Evolutionary conservation across 2,113 vertebrate species (phyloP).

Genomic region (Leuciscus idus): DNA sequence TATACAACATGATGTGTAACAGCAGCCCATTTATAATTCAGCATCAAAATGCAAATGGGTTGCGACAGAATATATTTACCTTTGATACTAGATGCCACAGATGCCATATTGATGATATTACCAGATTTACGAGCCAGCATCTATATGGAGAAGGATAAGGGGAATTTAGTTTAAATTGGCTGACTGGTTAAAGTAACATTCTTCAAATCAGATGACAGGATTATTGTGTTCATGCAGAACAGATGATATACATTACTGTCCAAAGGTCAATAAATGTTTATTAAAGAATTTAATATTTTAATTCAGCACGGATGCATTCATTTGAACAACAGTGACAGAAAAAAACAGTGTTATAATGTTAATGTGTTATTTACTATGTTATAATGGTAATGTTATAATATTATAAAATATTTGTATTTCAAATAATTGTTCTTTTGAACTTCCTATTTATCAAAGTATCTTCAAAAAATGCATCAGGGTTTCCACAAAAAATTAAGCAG

Average conservation of each 20-base stretch:
- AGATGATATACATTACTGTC: not conserved
- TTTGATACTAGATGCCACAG: slow-evolving; percentile 95
- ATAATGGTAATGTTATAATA: not conserved
- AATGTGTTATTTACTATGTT: too few species aligned
- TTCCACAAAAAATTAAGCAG: too few species aligned
- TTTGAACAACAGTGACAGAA: not conserved
- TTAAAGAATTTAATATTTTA: not conserved
- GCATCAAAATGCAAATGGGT: not conserved
- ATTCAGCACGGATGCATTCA: not conserved
- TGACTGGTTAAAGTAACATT: not conserved
- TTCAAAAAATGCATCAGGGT: not conserved
- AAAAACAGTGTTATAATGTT: too few species aligned
- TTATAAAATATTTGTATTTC: not conserved
- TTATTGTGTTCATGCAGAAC: not conserved
- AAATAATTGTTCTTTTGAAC: not conserved
- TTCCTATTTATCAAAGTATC: not conserved
- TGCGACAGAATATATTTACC: slow-evolving; percentile 69
- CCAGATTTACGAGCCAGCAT: slow-evolving; percentile 91
- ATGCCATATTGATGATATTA: slow-evolving; percentile 97
- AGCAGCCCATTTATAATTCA: not conserved
- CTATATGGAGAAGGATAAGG: slow-evolving; percentile 66
- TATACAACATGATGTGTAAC: slow-evolving; percentile 35
- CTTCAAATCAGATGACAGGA: not conserved
- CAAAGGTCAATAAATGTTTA: too few species aligned
- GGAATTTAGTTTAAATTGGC: slow-evolving; percentile 41